A percentile compares a stretch with the other conserved stretches of the same genome.
Conservation (phyloP, 1,140 invertebrate genomes). For the Cotesia vestalis region DNA sequence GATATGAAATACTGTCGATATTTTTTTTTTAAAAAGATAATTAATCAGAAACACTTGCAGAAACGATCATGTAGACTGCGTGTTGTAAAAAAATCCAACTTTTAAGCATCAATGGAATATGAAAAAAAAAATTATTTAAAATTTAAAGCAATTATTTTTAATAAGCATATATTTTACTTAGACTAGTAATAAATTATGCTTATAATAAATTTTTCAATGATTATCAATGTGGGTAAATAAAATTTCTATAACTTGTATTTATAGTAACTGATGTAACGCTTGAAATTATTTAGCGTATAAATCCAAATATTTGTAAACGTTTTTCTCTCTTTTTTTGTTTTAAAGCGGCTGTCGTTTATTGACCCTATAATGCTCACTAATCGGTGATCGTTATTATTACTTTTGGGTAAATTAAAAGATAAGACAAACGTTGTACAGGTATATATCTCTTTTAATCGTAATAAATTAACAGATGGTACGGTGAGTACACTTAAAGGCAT, state of each 20-base stretch:
- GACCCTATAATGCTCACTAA: not conserved
- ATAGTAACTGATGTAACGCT: not conserved
- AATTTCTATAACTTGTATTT: not conserved
- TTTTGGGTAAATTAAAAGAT: slow-evolving; percentile 7
- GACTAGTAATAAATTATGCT: no score
- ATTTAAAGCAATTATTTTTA: no score
- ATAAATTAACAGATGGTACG: slow-evolving; percentile 15
- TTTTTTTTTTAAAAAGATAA: no score
- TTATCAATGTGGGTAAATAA: not conserved
- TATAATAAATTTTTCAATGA: no score
- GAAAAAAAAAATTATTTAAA: no score
- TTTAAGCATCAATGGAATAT: no score
- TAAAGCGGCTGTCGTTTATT: not conserved
- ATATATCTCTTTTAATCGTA: slow-evolving; percentile 17
- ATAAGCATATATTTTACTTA: no score
- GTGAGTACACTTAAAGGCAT: slow-evolving; percentile 13
- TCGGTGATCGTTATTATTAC: not conserved
- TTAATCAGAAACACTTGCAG: no score
- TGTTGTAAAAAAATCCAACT: no score
- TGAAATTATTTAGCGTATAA: not conserved
- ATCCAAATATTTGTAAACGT: not conserved
- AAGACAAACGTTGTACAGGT: slow-evolving; percentile 1
- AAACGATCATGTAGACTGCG: no score
- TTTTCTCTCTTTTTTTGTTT: no score
- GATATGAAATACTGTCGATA: no score